phyloP scores from a whole-genome alignment of 2,888 invertebrate species.

The Synanthedon tipuliformis region DNA sequence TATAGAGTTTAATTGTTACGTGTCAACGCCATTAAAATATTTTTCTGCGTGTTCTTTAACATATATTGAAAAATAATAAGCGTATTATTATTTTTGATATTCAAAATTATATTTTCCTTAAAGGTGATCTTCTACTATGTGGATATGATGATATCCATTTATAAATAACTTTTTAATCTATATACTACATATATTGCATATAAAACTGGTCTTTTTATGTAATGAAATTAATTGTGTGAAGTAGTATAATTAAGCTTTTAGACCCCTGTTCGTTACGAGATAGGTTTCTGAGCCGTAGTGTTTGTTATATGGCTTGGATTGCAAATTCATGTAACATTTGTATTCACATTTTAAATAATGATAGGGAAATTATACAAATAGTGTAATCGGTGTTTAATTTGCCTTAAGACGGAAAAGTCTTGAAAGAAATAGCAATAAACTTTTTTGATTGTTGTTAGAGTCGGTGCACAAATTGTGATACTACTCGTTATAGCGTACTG shows the following conservation, averaged over 20 bases:
- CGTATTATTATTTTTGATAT: constrained; percentile 65
- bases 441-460: constrained; percentile 47
- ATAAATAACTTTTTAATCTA: constrained; percentile 44
- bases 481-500: constrained; percentile 50
- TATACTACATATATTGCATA: constrained; percentile 42
- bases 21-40: constrained; percentile 30
- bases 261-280: constrained; percentile 16
- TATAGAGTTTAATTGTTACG: constrained; percentile 1
- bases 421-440: constrained; percentile 65
- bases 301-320: constrained; percentile 1
- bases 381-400: constrained; percentile 44
- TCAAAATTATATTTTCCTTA: constrained; percentile 61
- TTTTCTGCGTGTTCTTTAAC: constrained; percentile 39
- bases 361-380: constrained; percentile 5
- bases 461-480: constrained; percentile 63
- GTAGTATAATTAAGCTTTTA: constrained; percentile 28
- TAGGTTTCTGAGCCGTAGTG: constrained; percentile 25
- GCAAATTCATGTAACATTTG: constrained; percentile 4
- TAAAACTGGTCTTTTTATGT: constrained; percentile 36
- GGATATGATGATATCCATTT: constrained; percentile 39
- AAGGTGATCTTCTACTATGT: constrained; percentile 49
- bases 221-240: constrained; percentile 25
- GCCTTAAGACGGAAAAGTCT: constrained; percentile 56
- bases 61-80: constrained; percentile 35
- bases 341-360: constrained; percentile 4